Conservation (phyloP, 2,888 invertebrate species). For the Phorcus lineatus region DNA sequence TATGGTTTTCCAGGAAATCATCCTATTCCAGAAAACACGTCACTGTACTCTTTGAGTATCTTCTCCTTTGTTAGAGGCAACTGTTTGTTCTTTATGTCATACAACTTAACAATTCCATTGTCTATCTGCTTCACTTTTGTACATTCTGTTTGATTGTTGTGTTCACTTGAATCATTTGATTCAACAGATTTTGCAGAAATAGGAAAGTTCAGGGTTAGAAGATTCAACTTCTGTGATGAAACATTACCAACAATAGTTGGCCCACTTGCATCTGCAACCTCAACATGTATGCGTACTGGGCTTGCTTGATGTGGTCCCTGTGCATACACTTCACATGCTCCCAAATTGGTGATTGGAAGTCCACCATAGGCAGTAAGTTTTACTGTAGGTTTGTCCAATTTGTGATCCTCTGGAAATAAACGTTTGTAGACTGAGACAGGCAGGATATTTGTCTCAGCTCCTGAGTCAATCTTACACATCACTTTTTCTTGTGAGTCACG, state of each 20-base stretch:
- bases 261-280: slow-evolving; percentile 14
- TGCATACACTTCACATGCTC: background rate
- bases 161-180: too few species aligned
- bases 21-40: slow-evolving; percentile 23
- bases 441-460: too few species aligned
- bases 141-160: too few species aligned
- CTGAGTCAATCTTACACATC: too few species aligned
- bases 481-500: too few species aligned
- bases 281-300: background rate
- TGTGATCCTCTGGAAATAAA: too few species aligned
- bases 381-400: background rate
- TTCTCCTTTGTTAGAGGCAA: background rate
- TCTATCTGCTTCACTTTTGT: too few species aligned
- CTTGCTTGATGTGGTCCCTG: background rate
- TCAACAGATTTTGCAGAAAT: background rate
- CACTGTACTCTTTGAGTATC: background rate
- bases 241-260: slow-evolving; percentile 17
- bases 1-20: slow-evolving; percentile 20
- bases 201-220: background rate
- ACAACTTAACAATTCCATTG: background rate
- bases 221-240: background rate
- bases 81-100: background rate
- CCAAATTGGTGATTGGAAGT: background rate
- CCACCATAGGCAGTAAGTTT: slow-evolving; percentile 6
- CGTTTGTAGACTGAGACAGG: too few species aligned